Evolutionary conservation across 2,888 invertebrate genomes (phyloP).

Genomic region (Brachyopa scutellaris): DNA sequence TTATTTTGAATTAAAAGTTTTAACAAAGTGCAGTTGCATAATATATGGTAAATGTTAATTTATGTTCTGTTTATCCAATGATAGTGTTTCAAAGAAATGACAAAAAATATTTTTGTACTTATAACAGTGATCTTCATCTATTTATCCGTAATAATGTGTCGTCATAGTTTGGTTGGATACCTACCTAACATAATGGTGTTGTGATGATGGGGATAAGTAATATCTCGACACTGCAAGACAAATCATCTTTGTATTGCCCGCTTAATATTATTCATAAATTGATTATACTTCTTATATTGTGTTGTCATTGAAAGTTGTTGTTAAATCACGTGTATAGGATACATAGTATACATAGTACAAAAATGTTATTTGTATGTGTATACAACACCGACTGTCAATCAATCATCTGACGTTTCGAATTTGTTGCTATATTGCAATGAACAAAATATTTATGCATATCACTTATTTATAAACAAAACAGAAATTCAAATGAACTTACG

Average conservation of each 20-base stretch:
- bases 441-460: too few relatives aligned
- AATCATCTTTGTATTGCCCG: neutral
- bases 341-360: too few relatives aligned
- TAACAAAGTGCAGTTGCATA: conserved; percentile 33
- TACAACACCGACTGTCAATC: too few relatives aligned
- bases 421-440: too few relatives aligned
- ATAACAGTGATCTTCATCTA: conserved; percentile 9
- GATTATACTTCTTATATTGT: neutral
- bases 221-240: conserved; percentile 2
- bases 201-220: neutral
- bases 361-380: too few relatives aligned
- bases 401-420: too few relatives aligned
- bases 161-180: conserved; percentile 31
- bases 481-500: too few relatives aligned
- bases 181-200: too few relatives aligned
- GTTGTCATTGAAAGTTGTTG: too few relatives aligned
- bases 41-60: conserved; percentile 47
- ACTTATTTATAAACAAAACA: too few relatives aligned
- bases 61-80: conserved; percentile 7
- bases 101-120: neutral
- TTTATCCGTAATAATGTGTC: neutral
- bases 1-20: too few relatives aligned
- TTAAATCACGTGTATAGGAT: too few relatives aligned
- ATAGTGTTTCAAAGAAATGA: neutral
- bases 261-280: neutral